Conservation (phyloP, 2,888 invertebrate genomes). For the Syritta pipiens region DNA sequence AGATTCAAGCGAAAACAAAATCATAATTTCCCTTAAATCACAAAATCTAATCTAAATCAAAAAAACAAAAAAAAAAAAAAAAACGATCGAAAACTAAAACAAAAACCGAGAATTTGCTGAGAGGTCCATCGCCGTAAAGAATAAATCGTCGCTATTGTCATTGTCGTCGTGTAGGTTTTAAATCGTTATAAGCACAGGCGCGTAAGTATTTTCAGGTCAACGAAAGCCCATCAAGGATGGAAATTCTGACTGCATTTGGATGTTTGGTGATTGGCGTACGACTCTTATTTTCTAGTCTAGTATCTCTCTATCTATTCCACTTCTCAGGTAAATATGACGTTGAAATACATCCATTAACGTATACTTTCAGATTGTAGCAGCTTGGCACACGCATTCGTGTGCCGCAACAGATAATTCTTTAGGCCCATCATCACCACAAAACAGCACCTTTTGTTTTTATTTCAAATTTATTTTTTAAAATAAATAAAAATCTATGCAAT, state of each 20-base stretch:
- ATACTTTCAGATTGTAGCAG: constrained; percentile 52
- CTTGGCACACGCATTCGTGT: background rate
- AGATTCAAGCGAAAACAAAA: constrained; percentile 51
- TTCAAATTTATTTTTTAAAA: constrained; percentile 62
- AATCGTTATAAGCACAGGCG: constrained; percentile 58
- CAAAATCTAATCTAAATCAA: constrained; percentile 31
- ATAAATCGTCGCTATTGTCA: constrained; percentile 34
- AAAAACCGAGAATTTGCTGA: constrained; percentile 12
- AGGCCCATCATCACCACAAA: constrained; percentile 25
- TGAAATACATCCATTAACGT: constrained; percentile 52
- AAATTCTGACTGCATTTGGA: constrained; percentile 11
- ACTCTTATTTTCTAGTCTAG: background rate
- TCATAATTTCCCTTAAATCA: constrained; percentile 64
- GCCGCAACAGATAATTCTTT: constrained; percentile 15
- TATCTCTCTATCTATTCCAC: background rate
- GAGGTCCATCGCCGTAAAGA: constrained; percentile 18
- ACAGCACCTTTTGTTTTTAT: constrained; percentile 64
- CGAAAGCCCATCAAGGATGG: background rate
- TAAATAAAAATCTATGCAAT: constrained; percentile 56
- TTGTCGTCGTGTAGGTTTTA: constrained; percentile 49
- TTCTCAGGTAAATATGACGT: constrained; percentile 51
- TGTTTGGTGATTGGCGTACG: background rate
- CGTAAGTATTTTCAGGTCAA: constrained; percentile 61
- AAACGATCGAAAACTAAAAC: constrained; percentile 14
- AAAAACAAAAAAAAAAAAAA: too few species aligned